Evolutionary conservation across 2,797 vertebrate genomes (phyloP).

Genomic region (Muscicapa striata): DNA sequence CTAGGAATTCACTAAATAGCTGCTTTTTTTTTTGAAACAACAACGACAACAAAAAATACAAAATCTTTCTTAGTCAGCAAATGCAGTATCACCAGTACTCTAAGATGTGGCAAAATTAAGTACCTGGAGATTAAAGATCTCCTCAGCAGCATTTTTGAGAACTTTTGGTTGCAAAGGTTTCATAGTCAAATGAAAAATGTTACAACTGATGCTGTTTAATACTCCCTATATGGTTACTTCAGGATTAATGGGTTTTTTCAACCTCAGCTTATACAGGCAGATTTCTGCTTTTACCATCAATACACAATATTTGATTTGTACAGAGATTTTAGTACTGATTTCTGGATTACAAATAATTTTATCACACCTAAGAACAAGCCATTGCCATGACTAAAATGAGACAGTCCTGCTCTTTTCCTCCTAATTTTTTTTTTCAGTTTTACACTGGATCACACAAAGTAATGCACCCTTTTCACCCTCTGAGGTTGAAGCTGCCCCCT

Average conservation of each 20-base stretch:
- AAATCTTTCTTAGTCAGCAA: not conserved
- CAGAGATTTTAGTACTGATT: not conserved
- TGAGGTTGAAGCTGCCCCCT: not conserved
- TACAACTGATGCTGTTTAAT: not conserved
- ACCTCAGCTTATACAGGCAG: not conserved
- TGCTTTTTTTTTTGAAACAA: not conserved
- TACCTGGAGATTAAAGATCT: not conserved
- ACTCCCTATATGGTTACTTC: not conserved
- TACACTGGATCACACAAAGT: not conserved
- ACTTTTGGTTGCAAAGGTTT: not conserved
- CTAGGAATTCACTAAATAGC: not conserved
- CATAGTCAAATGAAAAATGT: not conserved
- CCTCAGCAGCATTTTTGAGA: not conserved
- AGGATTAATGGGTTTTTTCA: not conserved
- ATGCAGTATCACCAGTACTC: not conserved
- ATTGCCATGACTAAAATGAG: not conserved
- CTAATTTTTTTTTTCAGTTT: not conserved
- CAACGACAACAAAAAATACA: accelerated
- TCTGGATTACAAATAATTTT: not conserved
- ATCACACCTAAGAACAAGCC: not conserved
- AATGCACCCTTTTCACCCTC: not conserved
- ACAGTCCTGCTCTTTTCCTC: not conserved
- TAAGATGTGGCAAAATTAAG: not conserved
- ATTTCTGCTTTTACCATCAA: not conserved
- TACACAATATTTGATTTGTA: not conserved